These are phyloP conservation scores for Bambusicola thoracicus DNA, from an alignment of 2,113 vertebrate species.

Conservation along the genomic window DNA sequence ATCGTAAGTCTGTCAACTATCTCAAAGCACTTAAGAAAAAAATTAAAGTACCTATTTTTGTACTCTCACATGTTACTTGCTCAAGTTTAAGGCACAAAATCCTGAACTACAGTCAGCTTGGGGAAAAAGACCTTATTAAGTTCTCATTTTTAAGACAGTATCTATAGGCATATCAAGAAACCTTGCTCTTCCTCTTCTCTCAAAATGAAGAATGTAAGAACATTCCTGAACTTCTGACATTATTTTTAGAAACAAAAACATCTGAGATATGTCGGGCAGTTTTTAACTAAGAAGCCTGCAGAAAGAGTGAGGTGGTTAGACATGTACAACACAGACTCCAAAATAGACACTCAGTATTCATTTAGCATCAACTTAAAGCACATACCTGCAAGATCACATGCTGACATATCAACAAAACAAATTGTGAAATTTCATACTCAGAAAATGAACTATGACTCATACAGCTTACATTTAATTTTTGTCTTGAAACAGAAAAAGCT, in stretches of 20 bases:
- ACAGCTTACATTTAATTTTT: neutral
- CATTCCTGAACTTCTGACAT: neutral
- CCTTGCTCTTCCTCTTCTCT: neutral
- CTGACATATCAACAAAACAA: neutral
- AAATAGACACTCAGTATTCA: neutral
- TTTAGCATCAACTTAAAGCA: neutral
- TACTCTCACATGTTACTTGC: neutral
- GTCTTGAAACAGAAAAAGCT: neutral
- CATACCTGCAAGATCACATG: neutral
- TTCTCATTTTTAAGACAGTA: neutral
- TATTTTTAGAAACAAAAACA: neutral
- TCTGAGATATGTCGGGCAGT: neutral
- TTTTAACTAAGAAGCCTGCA: neutral
- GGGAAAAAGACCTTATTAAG: neutral
- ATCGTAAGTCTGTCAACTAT: neutral
- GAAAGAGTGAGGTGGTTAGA: neutral
- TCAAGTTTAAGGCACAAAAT: neutral
- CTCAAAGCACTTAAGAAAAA: neutral
- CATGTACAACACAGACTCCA: neutral
- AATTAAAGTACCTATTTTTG: neutral
- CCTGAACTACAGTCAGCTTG: neutral
- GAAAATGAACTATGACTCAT: neutral
- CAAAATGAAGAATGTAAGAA: neutral
- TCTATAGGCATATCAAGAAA: neutral
- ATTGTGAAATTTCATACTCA: neutral